Conservation (phyloP, 2,888 invertebrate genomes). For the Catonia carolina region DNA sequence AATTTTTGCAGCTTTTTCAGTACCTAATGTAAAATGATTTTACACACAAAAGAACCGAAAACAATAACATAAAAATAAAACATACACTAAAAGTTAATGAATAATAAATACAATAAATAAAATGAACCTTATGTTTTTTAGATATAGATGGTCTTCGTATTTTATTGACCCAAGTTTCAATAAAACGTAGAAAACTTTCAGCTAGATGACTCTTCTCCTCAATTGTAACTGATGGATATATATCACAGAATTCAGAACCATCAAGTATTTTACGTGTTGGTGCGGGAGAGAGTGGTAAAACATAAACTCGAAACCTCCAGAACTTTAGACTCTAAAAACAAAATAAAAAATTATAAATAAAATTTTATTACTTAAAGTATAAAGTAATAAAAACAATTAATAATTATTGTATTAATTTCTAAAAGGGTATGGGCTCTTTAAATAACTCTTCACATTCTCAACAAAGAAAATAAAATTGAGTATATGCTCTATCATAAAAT, state of each 20-base stretch:
- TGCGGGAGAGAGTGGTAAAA: constrained; percentile 74
- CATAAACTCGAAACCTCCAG: constrained; percentile 85
- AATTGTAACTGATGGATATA: constrained; percentile 62
- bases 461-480: no score
- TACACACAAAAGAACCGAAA: no score
- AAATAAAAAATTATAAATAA: constrained; percentile 25
- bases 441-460: neutral
- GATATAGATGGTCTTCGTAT: constrained; percentile 63
- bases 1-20: no score
- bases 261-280: constrained; percentile 70
- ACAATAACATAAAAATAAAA: no score
- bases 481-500: no score
- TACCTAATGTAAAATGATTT: no score
- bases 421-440: neutral
- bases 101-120: no score
- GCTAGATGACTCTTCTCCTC: constrained; percentile 54
- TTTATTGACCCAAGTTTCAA: constrained; percentile 82
- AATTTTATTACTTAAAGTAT: neutral
- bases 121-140: constrained; percentile 58
- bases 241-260: constrained; percentile 68
- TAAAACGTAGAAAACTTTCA: constrained; percentile 72
- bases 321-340: constrained; percentile 66
- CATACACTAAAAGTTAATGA: no score
- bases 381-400: neutral
- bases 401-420: neutral